These are phyloP conservation scores for Apogon hyalosoma DNA, from an alignment of 2,797 vertebrate genomes.

Conservation along the genomic window DNA sequence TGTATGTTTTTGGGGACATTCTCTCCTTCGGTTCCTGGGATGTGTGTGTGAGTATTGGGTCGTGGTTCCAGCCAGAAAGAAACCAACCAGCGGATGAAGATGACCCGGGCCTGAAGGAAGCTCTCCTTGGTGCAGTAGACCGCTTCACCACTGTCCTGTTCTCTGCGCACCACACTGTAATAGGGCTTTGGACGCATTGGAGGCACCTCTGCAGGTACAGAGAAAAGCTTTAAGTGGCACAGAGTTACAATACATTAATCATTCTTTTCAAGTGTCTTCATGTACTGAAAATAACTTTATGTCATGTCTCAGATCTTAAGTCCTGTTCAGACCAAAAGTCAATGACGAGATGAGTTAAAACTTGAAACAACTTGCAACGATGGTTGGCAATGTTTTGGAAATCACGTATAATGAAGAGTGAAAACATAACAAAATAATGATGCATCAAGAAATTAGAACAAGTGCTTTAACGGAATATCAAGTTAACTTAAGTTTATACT, in stretches of 20 bases:
- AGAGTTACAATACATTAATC: background rate
- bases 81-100: constrained; percentile 98
- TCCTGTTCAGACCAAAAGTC: too few species aligned
- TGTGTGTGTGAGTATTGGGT: constrained; percentile 89
- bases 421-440: too few species aligned
- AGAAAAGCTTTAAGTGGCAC: background rate
- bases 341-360: background rate
- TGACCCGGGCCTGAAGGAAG: constrained; percentile 96
- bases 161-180: constrained; percentile 92
- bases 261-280: too few species aligned
- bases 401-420: too few species aligned
- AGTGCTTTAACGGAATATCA: too few species aligned
- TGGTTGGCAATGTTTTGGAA: too few species aligned
- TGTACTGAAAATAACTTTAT: too few species aligned
- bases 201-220: constrained; percentile 88
- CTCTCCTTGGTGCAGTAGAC: constrained; percentile 97
- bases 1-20: constrained; percentile 98
- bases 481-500: too few species aligned
- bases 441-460: too few species aligned
- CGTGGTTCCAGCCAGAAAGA: constrained; percentile 99
- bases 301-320: too few species aligned
- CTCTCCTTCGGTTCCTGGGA: constrained; percentile 97
- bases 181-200: constrained; percentile 95
- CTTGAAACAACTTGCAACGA: background rate
- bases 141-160: constrained; percentile 92